These are phyloP conservation scores for Anniella stebbinsi DNA, from an alignment of 2,797 vertebrate genomes.

Conservation along the genomic window DNA sequence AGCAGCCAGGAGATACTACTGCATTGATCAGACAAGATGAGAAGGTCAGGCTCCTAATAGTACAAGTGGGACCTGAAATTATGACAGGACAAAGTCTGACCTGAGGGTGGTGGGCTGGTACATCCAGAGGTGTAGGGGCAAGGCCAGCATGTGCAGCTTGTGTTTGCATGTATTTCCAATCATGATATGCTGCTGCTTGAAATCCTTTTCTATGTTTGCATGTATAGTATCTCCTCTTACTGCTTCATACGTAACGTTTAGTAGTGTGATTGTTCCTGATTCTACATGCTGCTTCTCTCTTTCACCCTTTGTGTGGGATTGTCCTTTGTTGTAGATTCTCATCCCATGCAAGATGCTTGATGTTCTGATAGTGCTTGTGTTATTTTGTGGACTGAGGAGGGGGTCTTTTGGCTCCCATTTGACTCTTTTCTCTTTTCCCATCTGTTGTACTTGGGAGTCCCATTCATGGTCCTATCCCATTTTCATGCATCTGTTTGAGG, in stretches of 20 bases:
- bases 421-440: background rate
- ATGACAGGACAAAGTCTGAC: too few relatives aligned
- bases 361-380: background rate
- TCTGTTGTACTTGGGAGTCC: background rate
- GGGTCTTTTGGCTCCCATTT: background rate
- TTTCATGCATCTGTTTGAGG: background rate
- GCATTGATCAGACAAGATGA: background rate
- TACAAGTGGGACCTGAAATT: too few relatives aligned
- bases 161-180: background rate
- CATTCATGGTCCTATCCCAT: background rate
- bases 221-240: background rate
- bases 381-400: background rate
- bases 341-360: background rate
- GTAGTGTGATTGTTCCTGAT: background rate
- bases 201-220: background rate
- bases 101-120: too few relatives aligned
- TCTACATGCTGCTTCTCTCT: background rate
- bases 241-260: background rate
- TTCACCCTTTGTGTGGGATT: background rate
- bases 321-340: background rate
- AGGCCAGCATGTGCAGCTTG: too few relatives aligned
- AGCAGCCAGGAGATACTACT: background rate
- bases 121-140: too few relatives aligned
- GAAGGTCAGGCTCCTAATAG: too few relatives aligned
- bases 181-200: background rate